Conservation (phyloP, 2,113 vertebrate genomes). For the Coptodon bakossiorum region DNA sequence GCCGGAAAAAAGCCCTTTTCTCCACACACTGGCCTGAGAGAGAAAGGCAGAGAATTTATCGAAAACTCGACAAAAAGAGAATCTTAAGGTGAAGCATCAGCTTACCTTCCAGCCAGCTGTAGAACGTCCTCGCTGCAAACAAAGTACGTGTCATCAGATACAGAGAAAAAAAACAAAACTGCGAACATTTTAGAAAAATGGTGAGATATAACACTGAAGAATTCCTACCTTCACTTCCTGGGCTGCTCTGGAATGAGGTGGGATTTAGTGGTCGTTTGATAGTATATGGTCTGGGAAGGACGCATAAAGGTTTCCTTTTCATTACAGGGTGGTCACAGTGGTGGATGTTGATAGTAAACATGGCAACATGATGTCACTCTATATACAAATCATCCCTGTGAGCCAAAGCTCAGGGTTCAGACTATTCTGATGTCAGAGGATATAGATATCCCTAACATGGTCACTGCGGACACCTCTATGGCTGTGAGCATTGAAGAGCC, state of each 20-base stretch:
- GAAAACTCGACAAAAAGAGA: background rate
- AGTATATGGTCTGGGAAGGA: conserved; percentile 75
- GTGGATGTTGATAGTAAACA: too few species aligned
- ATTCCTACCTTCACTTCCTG: conserved; percentile 34
- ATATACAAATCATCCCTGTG: background rate
- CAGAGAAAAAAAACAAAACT: background rate
- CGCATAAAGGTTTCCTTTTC: background rate
- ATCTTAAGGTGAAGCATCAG: background rate
- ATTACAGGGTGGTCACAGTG: background rate
- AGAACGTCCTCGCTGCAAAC: conserved; percentile 78
- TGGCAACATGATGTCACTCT: background rate
- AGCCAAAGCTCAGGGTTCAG: background rate
- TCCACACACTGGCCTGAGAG: conserved; percentile 85
- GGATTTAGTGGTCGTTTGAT: conserved; percentile 81
- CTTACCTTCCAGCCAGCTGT: conserved; percentile 90
- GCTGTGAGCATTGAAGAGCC: background rate
- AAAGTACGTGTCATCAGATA: background rate
- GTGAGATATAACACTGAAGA: background rate
- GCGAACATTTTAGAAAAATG: background rate
- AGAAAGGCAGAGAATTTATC: background rate
- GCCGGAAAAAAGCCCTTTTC: conserved; percentile 89
- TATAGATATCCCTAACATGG: background rate
- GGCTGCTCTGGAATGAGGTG: conserved; percentile 70
- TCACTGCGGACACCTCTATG: background rate
- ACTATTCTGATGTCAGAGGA: background rate